Base-by-base conservation (phyloP, 2,888 invertebrate species). In the Abrostola tripartita region DNA sequence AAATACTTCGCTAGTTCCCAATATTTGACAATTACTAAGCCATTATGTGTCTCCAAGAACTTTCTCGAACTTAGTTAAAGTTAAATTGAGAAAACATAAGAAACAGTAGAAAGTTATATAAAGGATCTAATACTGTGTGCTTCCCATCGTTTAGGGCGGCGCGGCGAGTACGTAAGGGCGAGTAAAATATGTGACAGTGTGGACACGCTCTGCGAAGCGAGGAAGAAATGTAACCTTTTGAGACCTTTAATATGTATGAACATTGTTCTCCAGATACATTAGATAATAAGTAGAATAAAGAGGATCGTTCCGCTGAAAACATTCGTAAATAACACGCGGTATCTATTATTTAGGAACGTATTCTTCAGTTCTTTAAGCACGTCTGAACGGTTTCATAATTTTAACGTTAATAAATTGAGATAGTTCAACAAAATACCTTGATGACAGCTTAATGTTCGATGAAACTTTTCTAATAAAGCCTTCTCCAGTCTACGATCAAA, bases 161-260 rank as follows among this genome's bases (percentile, higher is more conserved):
- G 83, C 79, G 78, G 82, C 78, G 81, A 78, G 81, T 55, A 69
- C 61, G 72, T 72, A 76, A 84, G 87, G 86, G 78, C 65, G 72
- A 64, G 71, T 92, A 88, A 93, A 91, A 92, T 92, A 93, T 92
- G 92, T 90, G 92, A 90, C 92, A 88, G 86, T 81, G 83, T 81
- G 90, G 92, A 85, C 88, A 87, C 83, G 92, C 92, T 91, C 81
- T 79, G 84, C 79, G 86, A 79, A 89, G 92, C 92, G 84, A 52
- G 86, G 89, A 92, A 92, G 92, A 93, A 89, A 85, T 91, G 91
- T 89, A 84, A 86, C 88, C 89, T 84, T 79, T 83, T 76, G 75
- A 79, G 84, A 78, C 81, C 84, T 83, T 81, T 85, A 85, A 86
- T 85, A 84, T 85, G 78, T 81, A 79, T 81, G 76, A 74, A 72